These are phyloP conservation scores for Tenthredo distinguenda DNA, from an alignment of 2,888 invertebrate species.

Conservation along the genomic window DNA sequence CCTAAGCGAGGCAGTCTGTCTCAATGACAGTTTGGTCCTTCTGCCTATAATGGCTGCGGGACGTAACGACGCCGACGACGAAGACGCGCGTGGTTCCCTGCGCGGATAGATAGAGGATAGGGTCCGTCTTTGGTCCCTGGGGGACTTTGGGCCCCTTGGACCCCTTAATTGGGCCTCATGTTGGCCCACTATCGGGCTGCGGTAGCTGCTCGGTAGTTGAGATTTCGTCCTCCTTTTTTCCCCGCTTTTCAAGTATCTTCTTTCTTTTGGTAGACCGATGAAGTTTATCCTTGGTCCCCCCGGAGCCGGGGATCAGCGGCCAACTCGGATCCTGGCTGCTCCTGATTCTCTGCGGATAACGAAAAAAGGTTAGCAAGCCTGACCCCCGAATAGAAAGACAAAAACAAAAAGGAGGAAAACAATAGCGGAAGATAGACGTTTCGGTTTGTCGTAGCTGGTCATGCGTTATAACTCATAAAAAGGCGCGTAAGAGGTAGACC, in stretches of 20 bases:
- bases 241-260: conserved; percentile 47
- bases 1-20: conserved; percentile 70
- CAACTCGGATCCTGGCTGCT: conserved; percentile 65
- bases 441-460: not conserved
- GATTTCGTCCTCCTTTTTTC: conserved; percentile 58
- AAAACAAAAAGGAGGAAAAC: not conserved
- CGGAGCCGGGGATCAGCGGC: not conserved
- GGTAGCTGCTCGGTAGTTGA: conserved; percentile 67
- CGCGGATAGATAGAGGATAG: conserved; percentile 65
- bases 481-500: conserved; percentile 33
- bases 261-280: conserved; percentile 56
- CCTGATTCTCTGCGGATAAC: conserved; percentile 71
- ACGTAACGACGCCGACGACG: conserved; percentile 58
- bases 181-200: conserved; percentile 71
- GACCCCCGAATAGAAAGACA: conserved; percentile 2
- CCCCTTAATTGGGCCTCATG: conserved; percentile 75
- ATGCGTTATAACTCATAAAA: conserved; percentile 24
- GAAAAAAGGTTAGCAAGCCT: conserved; percentile 48
- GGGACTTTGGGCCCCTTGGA: conserved; percentile 56
- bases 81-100: conserved; percentile 59
- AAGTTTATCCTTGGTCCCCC: conserved; percentile 21
- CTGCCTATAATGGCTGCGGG: conserved; percentile 49
- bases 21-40: conserved; percentile 70
- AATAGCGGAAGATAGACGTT: conserved; percentile 24
- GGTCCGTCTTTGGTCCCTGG: conserved; percentile 20